These are phyloP conservation scores for Drosophila yooni DNA, from an alignment of 2,888 invertebrate genomes.

Conservation along the genomic window DNA sequence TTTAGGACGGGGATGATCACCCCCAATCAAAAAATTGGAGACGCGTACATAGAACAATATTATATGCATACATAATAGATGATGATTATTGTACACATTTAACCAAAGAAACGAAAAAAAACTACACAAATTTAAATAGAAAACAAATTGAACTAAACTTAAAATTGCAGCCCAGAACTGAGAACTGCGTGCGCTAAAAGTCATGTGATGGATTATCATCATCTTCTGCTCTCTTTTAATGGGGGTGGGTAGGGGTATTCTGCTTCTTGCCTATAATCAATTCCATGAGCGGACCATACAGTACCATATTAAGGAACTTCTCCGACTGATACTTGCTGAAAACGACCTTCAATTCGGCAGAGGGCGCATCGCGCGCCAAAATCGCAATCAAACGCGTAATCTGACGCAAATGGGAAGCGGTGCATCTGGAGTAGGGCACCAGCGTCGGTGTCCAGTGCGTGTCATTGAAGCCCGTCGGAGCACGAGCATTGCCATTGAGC, in stretches of 20 bases:
- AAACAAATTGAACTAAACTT: conserved; percentile 71
- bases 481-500: conserved; percentile 76
- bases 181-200: conserved; percentile 17
- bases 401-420: conserved; percentile 88
- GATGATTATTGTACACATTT: conserved; percentile 47
- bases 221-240: background rate
- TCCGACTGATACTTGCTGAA: too few relatives aligned
- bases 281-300: too few relatives aligned
- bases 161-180: conserved; percentile 27
- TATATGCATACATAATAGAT: conserved; percentile 6
- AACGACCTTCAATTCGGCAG: too few relatives aligned
- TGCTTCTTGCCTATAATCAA: too few relatives aligned
- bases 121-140: conserved; percentile 63
- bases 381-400: conserved; percentile 45
- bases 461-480: conserved; percentile 19
- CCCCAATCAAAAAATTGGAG: conserved; percentile 13
- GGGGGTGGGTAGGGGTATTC: too few relatives aligned
- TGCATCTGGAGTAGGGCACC: conserved; percentile 91
- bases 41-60: conserved; percentile 4
- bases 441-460: conserved; percentile 82
- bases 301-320: too few relatives aligned
- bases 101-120: conserved; percentile 20
- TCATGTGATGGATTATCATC: too few relatives aligned
- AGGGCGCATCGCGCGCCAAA: too few relatives aligned
- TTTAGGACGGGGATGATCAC: background rate